These are phyloP conservation scores for Phrynocephalus forsythii DNA, from an alignment of 2,797 vertebrate genomes.

Conservation along the genomic window DNA sequence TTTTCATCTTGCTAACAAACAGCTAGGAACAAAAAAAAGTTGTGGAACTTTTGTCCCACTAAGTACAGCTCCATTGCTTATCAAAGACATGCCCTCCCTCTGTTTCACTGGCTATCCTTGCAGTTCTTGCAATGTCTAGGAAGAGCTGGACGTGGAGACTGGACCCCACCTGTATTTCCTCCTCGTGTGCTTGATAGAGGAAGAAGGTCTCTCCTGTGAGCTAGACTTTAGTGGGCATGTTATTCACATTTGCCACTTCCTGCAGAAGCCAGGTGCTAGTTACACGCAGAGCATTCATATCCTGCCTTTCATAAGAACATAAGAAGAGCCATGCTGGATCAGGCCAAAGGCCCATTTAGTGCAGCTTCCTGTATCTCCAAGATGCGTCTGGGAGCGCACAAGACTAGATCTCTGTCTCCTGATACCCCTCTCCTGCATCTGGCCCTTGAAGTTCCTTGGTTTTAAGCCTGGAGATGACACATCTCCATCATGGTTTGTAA, in stretches of 20 bases:
- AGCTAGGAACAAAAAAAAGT: slow-evolving; percentile 82
- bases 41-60: slow-evolving; percentile 80
- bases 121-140: not conserved
- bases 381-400: too few relatives aligned
- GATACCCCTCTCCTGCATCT: too few relatives aligned
- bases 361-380: too few relatives aligned
- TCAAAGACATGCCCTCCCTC: too few relatives aligned
- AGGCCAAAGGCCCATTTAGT: too few relatives aligned
- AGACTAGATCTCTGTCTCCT: too few relatives aligned
- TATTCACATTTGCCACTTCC: not conserved
- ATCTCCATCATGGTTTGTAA: too few relatives aligned
- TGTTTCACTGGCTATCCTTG: too few relatives aligned
- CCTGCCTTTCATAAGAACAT: not conserved
- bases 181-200: not conserved
- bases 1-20: slow-evolving; percentile 83
- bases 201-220: not conserved
- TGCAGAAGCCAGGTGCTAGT: not conserved
- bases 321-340: too few relatives aligned
- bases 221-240: not conserved
- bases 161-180: not conserved
- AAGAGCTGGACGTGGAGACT: not conserved
- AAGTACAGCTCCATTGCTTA: not conserved
- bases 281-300: not conserved
- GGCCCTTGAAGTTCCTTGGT: too few relatives aligned
- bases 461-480: too few relatives aligned